A percentile compares a stretch with the other conserved stretches of the same genome.
phyloP scores from a whole-genome alignment of 2,888 invertebrate genomes.

The Asteroscopus sphinx region DNA sequence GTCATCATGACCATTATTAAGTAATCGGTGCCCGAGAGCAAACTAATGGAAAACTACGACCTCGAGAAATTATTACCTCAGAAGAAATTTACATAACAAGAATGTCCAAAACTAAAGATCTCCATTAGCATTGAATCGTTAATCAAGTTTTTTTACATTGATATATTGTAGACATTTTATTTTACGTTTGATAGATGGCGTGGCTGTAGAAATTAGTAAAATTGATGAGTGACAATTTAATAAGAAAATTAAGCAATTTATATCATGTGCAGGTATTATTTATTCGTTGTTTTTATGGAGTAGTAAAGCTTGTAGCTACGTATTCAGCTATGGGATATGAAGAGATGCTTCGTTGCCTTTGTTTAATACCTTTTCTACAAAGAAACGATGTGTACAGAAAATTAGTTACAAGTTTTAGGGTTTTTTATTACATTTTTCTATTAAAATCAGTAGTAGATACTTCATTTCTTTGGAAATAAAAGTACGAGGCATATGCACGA shows the following conservation, averaged over 20 bases:
- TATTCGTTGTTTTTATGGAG: constrained; percentile 18
- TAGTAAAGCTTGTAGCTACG: constrained; percentile 1
- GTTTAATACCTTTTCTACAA: not conserved
- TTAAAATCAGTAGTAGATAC: not conserved
- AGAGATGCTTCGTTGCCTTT: not conserved
- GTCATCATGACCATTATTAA: constrained; percentile 41
- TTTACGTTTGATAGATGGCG: constrained; percentile 48
- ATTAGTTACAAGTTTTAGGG: not conserved
- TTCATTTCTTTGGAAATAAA: not conserved
- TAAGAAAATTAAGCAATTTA: constrained; percentile 44
- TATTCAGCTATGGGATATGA: constrained; percentile 1
- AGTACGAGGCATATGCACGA: constrained; percentile 3
- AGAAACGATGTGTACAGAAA: not conserved
- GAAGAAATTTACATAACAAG: constrained; percentile 55
- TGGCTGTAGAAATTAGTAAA: constrained; percentile 36
- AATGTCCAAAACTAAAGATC: constrained; percentile 55
- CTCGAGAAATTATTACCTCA: constrained; percentile 47
- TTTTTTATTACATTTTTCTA: not conserved
- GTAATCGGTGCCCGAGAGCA: constrained; percentile 32
- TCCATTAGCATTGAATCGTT: constrained; percentile 54
- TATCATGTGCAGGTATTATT: constrained; percentile 34
- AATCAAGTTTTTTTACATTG: constrained; percentile 55
- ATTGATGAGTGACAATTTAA: constrained; percentile 54
- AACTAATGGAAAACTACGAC: constrained; percentile 48
- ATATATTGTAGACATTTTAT: constrained; percentile 43